Base-by-base conservation (phyloP, 2,888 invertebrate species). In the Rhagonycha lutea region DNA sequence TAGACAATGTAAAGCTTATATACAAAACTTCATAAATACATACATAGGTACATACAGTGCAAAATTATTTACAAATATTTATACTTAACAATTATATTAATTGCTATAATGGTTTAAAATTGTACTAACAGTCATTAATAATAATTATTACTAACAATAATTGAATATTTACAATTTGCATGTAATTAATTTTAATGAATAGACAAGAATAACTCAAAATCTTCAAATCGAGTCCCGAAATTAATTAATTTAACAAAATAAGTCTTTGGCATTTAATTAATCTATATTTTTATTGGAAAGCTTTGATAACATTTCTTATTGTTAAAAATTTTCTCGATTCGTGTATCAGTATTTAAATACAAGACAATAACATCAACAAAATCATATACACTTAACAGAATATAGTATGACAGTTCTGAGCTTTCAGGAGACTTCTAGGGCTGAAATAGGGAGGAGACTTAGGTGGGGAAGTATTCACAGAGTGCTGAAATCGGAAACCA, bases 401-500 rank as follows among this genome's bases (percentile, higher is more conserved):
- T 81, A 81, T 79, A 80, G 82, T 77, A 79, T 84, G 85, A 85
- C 85, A 85, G 84, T 81, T 82, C 79, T 78, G 80, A 79, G 83
- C 80, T 82, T 80, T 79, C 78, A 77, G 81, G 80, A 79, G 79
- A 70, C 78, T 81, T 78, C 68, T 72, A 78, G 78, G 77, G 73
- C 76, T 77, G 77, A 78, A 75, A 79, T 72, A 24, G 75, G 78
- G n/a, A n/a, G 47, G 47, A 47, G n/a, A 47, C 47, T 47, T 47
- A 47, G 78, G 78, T 74, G 80, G 77, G 76, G 79, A 81, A 78
- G 83, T 80, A 81, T 81, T 82, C 81, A 79, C 79, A 78, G 81
- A 79, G 81, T 82, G 81, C 81, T 83, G 86, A 84, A 86, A 85
- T 84, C 82, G 81, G 85, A 86, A 85, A 86, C 85, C 83, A 77